A percentile compares a stretch with the other conserved stretches of the same genome.
Evolutionary conservation across 2,797 vertebrate species (phyloP).

Genomic region (Spinus pinus): DNA sequence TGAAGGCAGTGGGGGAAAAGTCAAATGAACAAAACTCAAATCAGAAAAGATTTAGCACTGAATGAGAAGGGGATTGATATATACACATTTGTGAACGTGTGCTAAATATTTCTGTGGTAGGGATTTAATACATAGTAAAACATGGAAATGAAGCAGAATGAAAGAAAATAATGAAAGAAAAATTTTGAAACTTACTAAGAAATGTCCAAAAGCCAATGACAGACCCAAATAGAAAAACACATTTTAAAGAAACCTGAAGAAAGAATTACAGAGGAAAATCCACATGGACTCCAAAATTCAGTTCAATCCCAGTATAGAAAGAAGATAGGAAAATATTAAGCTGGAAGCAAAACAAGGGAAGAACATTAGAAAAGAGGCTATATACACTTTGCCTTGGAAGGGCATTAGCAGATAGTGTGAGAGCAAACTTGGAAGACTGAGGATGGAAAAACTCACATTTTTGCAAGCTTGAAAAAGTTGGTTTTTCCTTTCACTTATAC

Average conservation of each 20-base stretch:
- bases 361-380: not conserved
- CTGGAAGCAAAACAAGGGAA: not conserved
- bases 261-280: not conserved
- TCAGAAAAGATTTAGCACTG: not conserved
- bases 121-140: not conserved
- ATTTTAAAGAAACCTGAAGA: not conserved
- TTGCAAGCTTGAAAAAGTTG: not conserved
- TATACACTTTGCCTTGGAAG: not conserved
- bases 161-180: not conserved
- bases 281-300: not conserved
- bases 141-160: not conserved
- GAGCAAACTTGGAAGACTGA: not conserved
- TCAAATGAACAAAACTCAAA: not conserved
- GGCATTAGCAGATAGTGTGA: not conserved
- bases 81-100: not conserved
- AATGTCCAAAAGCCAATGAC: not conserved
- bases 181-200: not conserved
- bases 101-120: not conserved
- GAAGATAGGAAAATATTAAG: not conserved
- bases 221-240: not conserved
- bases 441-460: not conserved
- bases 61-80: not conserved
- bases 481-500: not conserved
- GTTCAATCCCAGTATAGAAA: not conserved
- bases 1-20: not conserved